phyloP scores from a whole-genome alignment of 2,888 invertebrate species.

The Melangyna quadrimaculata region DNA sequence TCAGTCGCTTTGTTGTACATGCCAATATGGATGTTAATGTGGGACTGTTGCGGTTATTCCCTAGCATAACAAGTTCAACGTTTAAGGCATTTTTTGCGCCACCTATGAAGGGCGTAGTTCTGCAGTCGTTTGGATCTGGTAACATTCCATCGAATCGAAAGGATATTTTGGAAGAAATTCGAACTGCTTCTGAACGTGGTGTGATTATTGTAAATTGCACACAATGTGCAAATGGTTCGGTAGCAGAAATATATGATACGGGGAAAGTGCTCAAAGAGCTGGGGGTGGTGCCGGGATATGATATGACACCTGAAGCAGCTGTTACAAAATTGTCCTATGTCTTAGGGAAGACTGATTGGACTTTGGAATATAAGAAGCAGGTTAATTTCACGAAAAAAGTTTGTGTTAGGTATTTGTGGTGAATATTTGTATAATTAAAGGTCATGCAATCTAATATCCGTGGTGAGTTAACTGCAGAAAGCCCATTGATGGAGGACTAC shows the following conservation, averaged over 20 bases:
- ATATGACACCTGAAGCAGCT: conserved; percentile 93
- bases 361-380: conserved; percentile 84
- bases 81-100: conserved; percentile 87
- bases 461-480: conserved; percentile 87
- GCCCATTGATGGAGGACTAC: conserved; percentile 80
- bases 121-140: conserved; percentile 96
- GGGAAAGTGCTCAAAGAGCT: conserved; percentile 84
- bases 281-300: conserved; percentile 79
- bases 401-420: not conserved
- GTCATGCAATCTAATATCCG: conserved; percentile 90
- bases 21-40: conserved; percentile 91
- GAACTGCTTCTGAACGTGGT: conserved; percentile 87
- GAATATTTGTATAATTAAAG: conserved; percentile 79
- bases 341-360: conserved; percentile 88
- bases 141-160: conserved; percentile 92
- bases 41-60: conserved; percentile 92
- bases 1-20: conserved; percentile 87
- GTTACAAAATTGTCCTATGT: conserved; percentile 95
- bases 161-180: conserved; percentile 89
- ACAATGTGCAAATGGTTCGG: conserved; percentile 92
- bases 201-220: conserved; percentile 95
- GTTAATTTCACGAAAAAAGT: conserved; percentile 77
- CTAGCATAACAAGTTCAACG: conserved; percentile 92
- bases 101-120: conserved; percentile 90
- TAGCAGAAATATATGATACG: conserved; percentile 91